phyloP scores from a whole-genome alignment of 2,113 vertebrate species.

The Apteryx mantelli region DNA sequence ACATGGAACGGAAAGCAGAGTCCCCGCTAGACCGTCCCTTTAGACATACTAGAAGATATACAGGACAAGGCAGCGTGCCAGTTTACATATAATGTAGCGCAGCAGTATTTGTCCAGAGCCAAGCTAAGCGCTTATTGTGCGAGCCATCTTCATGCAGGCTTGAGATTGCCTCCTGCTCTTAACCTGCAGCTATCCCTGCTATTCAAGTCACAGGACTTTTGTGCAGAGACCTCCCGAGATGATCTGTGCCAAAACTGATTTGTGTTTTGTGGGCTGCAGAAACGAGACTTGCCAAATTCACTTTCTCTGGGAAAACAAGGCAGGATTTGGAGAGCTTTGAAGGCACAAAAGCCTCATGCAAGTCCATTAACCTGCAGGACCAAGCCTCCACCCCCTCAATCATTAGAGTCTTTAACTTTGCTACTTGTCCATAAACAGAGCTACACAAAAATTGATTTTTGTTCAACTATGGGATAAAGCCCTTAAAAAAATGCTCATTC shows the following conservation, averaged over 20 bases:
- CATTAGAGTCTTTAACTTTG: conserved; percentile 7
- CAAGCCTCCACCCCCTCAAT: not conserved
- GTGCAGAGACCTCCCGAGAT: not conserved
- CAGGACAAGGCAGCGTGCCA: accelerated
- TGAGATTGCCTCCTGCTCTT: not conserved
- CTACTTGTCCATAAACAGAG: conserved; percentile 3
- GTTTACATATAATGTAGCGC: not conserved
- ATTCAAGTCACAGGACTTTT: not conserved
- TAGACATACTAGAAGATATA: not conserved
- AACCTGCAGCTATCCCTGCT: not conserved
- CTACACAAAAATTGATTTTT: conserved; percentile 25
- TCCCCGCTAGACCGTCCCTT: not conserved
- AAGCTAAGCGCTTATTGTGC: accelerated
- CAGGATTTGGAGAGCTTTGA: not conserved
- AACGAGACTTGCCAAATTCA: not conserved
- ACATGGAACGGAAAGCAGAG: accelerated
- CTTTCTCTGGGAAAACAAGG: not conserved
- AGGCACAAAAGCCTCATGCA: not conserved
- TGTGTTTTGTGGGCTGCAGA: not conserved
- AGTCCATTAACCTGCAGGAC: conserved; percentile 27
- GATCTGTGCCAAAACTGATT: not conserved
- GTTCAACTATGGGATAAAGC: conserved; percentile 10
- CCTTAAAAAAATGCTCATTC: not conserved
- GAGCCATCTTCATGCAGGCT: accelerated
- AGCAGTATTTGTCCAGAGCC: not conserved